Evolutionary conservation across 2,113 vertebrate genomes (phyloP).

Genomic region (Canis aureus): DNA sequence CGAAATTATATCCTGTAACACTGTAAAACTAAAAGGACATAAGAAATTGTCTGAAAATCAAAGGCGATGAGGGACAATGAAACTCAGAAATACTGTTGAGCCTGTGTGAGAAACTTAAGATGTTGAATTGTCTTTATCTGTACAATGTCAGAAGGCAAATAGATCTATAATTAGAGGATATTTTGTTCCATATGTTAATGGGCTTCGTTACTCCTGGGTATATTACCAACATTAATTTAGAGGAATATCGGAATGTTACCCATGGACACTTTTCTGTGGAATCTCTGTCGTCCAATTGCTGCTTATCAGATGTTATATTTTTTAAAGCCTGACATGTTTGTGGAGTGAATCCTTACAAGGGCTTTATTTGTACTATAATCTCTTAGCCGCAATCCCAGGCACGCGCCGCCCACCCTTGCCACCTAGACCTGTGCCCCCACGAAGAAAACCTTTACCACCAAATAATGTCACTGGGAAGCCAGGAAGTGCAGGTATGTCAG

Average conservation of each 20-base stretch:
- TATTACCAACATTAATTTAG: not conserved
- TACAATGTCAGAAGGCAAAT: constrained; percentile 6
- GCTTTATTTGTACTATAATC: constrained; percentile 73
- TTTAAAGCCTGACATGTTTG: not conserved
- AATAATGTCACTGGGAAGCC: constrained; percentile 89
- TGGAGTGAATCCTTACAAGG: constrained; percentile 25
- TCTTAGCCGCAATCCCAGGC: constrained; percentile 77
- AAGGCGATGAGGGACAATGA: not conserved
- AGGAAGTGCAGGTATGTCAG: constrained; percentile 85
- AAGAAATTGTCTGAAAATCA: not conserved
- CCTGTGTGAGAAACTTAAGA: not conserved
- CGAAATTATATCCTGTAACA: not conserved
- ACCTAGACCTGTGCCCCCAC: constrained; percentile 81
- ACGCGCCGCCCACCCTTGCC: constrained; percentile 77
- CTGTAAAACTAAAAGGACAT: not conserved
- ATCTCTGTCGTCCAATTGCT: not conserved
- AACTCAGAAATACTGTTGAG: not conserved
- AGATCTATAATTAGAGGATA: not conserved
- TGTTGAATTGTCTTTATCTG: not conserved
- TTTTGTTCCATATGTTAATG: not conserved
- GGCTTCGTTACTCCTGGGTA: not conserved
- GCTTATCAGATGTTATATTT: not conserved
- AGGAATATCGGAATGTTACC: not conserved
- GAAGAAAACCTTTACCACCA: constrained; percentile 87
- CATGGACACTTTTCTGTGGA: not conserved